Conservation (phyloP, 2,113 vertebrate species). For the Myxocyprinus asiaticus region DNA sequence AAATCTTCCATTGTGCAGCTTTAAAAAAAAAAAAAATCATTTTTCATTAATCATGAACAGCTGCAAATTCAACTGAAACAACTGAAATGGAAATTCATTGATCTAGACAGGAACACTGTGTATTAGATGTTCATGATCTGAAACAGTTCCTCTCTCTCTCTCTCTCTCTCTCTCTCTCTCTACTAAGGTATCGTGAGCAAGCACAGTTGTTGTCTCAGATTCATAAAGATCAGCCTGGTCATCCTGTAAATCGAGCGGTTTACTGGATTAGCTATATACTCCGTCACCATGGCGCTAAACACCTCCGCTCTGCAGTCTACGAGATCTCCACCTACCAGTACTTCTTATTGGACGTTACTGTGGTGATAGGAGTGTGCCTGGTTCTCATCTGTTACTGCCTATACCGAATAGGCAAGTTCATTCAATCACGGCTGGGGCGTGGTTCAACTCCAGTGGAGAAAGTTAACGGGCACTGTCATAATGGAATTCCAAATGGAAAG, state of each 20-base stretch:
- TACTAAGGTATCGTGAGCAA: constrained; percentile 82
- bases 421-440: constrained; percentile 64
- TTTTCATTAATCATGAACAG: no score
- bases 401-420: constrained; percentile 72
- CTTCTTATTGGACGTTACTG: constrained; percentile 88
- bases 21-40: no score
- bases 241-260: constrained; percentile 88
- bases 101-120: no score
- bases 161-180: constrained; percentile 6
- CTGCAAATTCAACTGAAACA: no score
- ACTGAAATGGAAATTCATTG: no score
- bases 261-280: constrained; percentile 97
- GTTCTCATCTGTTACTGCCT: constrained; percentile 71
- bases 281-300: constrained; percentile 88
- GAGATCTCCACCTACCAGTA: constrained; percentile 89
- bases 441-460: constrained; percentile 66
- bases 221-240: constrained; percentile 94
- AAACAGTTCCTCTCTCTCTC: no score
- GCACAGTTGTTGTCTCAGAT: constrained; percentile 88
- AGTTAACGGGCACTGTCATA: constrained; percentile 92
- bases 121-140: background rate
- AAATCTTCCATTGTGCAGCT: no score
- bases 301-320: constrained; percentile 90
- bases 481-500: constrained; percentile 88
- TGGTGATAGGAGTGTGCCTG: constrained; percentile 74